These are phyloP conservation scores for Odontophorus gujanensis DNA, from an alignment of 2,113 vertebrate species.

Conservation along the genomic window DNA sequence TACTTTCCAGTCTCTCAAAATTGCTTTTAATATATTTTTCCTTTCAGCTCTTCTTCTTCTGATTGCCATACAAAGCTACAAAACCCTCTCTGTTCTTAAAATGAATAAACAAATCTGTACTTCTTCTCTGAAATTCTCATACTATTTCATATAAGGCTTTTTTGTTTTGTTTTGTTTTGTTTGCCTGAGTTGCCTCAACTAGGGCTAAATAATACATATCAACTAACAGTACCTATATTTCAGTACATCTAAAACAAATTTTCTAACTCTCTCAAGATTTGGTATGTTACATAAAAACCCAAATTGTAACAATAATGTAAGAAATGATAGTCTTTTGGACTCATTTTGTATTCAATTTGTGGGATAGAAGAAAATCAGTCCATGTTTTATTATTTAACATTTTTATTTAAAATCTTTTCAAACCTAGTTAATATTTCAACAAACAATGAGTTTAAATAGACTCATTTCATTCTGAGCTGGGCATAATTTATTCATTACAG, in stretches of 20 bases:
- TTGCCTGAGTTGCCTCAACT: neutral
- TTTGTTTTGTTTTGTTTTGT: no score
- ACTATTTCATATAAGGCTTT: neutral
- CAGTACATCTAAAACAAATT: neutral
- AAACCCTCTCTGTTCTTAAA: neutral
- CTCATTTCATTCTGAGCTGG: neutral
- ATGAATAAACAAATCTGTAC: neutral
- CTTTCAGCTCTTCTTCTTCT: neutral
- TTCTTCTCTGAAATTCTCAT: neutral
- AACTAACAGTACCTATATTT: neutral
- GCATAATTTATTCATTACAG: neutral
- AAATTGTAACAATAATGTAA: neutral
- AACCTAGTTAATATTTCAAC: neutral
- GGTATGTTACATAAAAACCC: neutral
- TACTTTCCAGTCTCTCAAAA: neutral
- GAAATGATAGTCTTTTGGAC: neutral
- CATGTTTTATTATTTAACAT: neutral
- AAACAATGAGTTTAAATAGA: neutral
- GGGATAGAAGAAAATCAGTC: neutral
- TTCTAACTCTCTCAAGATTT: neutral
- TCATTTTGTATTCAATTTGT: neutral
- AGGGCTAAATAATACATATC: neutral
- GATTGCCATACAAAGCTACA: neutral
- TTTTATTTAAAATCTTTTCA: slow-evolving; percentile 7
- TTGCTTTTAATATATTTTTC: neutral